Evolutionary conservation across 2,797 vertebrate species (phyloP), one percentile per base, ranked within the genome.

Genomic region (Nyctalus aviator): DNA sequence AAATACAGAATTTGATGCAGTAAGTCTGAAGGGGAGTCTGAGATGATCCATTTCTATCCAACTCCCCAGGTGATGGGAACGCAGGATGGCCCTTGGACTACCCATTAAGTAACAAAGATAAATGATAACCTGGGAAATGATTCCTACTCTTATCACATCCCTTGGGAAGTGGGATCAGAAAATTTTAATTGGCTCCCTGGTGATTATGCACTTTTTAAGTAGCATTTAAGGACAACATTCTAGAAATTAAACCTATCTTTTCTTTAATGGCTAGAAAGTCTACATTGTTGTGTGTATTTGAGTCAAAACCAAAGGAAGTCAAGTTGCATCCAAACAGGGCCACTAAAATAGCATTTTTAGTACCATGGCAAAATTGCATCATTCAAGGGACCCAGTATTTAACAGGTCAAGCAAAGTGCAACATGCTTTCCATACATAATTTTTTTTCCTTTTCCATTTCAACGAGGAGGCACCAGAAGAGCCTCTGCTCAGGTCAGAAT

Each of bases 181-280:
- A 78, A 75, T 96, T 90, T 77, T 88, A 76, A 94, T 83, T 69
- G 50, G 64, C 3, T 68, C 8, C 44, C 44, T 23, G 35, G 32
- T 83, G 71, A 91, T 53, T 69, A 55, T 2, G 18, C 18, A 50
- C 46, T 86, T 72, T 86, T 87, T 44, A 8, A 8, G 88, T 21
- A 18, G 30, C 32, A 62, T 62, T 93, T 79, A 75, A 64, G 27
- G 21, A 72, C 3, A 84, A 35, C n/a, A 59, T 87, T 41, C 37
- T 53, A 78, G 13, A 75, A 82, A 94, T 68, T 55, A 44, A 41
- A 20, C 10, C 30, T 17, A 23, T 30, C 27, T 62, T 89, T 90
- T 88, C 84, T 87, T 88, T 94, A 57, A 77, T 46, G 55, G 76
- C 50, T 89, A 76, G 37, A 93, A 91, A 92, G 84, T 37, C 18